Evolutionary conservation across 1,140 invertebrate genomes (phyloP), one percentile per base, ranked within the genome.

Genomic region (Radopholus similis): DNA sequence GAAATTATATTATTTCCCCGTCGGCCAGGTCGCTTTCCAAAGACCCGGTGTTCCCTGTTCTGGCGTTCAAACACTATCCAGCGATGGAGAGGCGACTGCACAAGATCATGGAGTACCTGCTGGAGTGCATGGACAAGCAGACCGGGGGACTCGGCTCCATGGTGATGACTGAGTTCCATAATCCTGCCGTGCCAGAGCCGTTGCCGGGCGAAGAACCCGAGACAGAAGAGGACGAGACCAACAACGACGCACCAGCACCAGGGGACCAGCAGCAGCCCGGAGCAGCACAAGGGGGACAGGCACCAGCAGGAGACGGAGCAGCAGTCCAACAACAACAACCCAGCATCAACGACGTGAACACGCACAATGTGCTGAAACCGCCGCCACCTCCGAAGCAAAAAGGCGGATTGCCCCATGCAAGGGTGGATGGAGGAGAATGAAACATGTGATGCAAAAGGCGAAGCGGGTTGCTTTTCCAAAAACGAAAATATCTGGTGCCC

Each of bases 141-240:
- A 44, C 21, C 6, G 65, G 42, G 6, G 56, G 64, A 23, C 13
- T 49, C n/a, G 23, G 34, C 23, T 42, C 42, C 8, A 44, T 71
- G 55, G 71, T 75, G 9, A 37, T 68, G 28, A 78, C 34, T 26
- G 73, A 75, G 42, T 75, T 72, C 44, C 73, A 75, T 69, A 75
- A 75, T 37, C 32, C 21, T 18, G 21, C 18, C 18, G 74, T 74
- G 9, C 23, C 66, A 21, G 54, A 51, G 3, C 68, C 68, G 9
- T 51, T 53, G 62, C 68, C 68, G 28, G 68, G 68, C 2, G 66
- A 70, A 34, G 70, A 70, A 18, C 8, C 53, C 21, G 89, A 88
- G 37, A 95, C 95, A 35, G 94, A 94, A 81, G 72, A 73, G 42
- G 53, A 72, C 21, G 71, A 73, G n/a, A 53, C 47, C 4, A 58